Percentiles rank a stretch among this genome's conserved stretches.
These are phyloP conservation scores for Philhelius pedissequus DNA, from an alignment of 2,888 invertebrate species.

Conservation along the genomic window DNA sequence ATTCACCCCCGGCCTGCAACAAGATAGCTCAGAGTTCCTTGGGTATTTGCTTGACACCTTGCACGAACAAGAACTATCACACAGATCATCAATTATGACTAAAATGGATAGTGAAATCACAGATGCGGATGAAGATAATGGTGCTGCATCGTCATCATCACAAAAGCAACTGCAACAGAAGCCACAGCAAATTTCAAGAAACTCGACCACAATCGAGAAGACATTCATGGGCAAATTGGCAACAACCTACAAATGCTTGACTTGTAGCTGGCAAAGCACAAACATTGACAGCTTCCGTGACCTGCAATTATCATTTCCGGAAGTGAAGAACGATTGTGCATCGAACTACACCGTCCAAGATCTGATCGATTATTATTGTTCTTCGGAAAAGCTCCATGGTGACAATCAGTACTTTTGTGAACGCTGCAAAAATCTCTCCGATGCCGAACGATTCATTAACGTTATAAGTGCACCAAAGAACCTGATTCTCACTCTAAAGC, in stretches of 20 bases:
- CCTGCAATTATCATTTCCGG: constrained; percentile 88
- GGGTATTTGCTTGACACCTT: constrained; percentile 82
- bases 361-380: constrained; percentile 87
- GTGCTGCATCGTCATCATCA: background rate
- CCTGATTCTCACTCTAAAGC: constrained; percentile 88
- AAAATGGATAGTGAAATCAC: constrained; percentile 44
- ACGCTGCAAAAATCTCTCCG: constrained; percentile 86
- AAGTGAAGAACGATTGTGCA: constrained; percentile 78
- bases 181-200: constrained; percentile 7
- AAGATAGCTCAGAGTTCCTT: constrained; percentile 93
- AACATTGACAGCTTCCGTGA: constrained; percentile 90
- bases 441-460: constrained; percentile 86
- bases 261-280: constrained; percentile 86
- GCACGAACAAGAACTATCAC: constrained; percentile 84
- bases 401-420: constrained; percentile 92
- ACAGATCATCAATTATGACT: constrained; percentile 26
- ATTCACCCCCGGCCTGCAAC: constrained; percentile 88
- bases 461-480: constrained; percentile 88
- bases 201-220: constrained; percentile 80
- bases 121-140: constrained; percentile 50
- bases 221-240: constrained; percentile 88
- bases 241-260: constrained; percentile 86
- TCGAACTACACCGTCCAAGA: constrained; percentile 85
- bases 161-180: background rate
- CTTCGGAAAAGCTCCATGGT: constrained; percentile 87